Base-by-base conservation (phyloP, 2,888 invertebrate species). In the Nudaria mundana region DNA sequence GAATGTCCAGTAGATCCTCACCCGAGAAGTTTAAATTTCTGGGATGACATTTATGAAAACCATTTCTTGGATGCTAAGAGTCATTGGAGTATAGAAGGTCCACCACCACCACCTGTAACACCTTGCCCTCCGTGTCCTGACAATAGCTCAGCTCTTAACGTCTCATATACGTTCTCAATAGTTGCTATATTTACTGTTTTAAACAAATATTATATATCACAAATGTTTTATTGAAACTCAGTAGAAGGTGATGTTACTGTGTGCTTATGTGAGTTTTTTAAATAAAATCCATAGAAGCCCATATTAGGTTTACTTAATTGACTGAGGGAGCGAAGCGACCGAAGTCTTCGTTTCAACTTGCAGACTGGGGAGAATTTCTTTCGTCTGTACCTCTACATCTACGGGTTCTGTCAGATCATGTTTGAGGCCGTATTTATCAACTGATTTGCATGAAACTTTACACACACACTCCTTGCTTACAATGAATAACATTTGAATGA, bases 61-160 rank as follows among this genome's bases (percentile, higher is more conserved):
- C 50, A 78, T 50, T 87, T 83, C 40, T 44, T 71, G 7, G 85
- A 86, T 48, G 83, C 85, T 18, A 49, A 65, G 44, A 66, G 78
- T 28, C 72, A 41, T 26, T 85, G 81, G 78, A 56, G 56, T 3
- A 33, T 76, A 29, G 66, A 69, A 15, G 44, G 52, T 8, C 12
- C 13, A 2, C 28, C 28, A n/a, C 4, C n/a, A 2, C 28, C 28
- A 14, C 28, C 28, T 14, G 3, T 7, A 6, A 8, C 28, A 3
- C 24, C 24, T 12, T 28, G 28, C 15, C 13, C 28, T 13, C 13
- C 14, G 5, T 28, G 28, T n/a, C 20, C 20, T 5, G 8, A 20
- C 8, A 28, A n/a, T 1, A 28, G 28, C 8, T n/a, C 28, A 2
- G 81, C 84, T n/a, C 65, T 81, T 0, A 71, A 69, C 1, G 56